Percentiles rank a stretch among this genome's conserved stretches.
Evolutionary conservation across 2,797 vertebrate species (phyloP).

Genomic region (Decapterus maruadsi): DNA sequence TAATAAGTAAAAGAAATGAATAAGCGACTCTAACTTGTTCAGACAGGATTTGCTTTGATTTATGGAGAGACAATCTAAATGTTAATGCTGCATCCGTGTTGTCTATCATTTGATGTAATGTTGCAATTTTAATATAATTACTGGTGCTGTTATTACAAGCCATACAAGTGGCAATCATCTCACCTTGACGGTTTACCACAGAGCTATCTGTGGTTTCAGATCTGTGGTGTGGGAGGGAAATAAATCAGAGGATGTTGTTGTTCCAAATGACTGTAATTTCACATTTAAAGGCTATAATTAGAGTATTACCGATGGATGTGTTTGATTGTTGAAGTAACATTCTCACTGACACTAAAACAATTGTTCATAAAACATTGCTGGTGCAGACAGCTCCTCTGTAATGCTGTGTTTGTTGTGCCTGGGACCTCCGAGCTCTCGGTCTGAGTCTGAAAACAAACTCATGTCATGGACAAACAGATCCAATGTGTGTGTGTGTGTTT

Average conservation of each 20-base stretch:
- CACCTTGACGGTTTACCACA: neutral
- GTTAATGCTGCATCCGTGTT: neutral
- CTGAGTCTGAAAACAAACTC: slow-evolving; percentile 21
- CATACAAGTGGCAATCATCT: neutral
- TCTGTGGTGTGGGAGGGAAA: neutral
- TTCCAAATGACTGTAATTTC: neutral
- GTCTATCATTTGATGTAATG: neutral
- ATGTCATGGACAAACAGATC: slow-evolving; percentile 49
- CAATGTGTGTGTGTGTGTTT: slow-evolving; percentile 21
- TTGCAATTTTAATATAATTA: neutral
- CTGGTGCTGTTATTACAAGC: neutral
- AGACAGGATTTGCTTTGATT: neutral
- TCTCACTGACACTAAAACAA: slow-evolving; percentile 7
- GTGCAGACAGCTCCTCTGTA: neutral
- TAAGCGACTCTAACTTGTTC: neutral
- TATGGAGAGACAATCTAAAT: neutral
- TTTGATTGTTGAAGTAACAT: slow-evolving; percentile 8
- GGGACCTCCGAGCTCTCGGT: slow-evolving; percentile 19
- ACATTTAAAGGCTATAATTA: slow-evolving; percentile 7
- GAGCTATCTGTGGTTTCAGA: neutral
- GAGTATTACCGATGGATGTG: neutral
- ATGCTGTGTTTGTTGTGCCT: neutral
- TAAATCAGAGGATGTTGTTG: slow-evolving; percentile 4
- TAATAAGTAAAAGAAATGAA: neutral
- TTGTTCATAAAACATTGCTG: neutral